Evolutionary conservation across 2,888 invertebrate genomes (phyloP).

Genomic region (Ophioninae sp.): DNA sequence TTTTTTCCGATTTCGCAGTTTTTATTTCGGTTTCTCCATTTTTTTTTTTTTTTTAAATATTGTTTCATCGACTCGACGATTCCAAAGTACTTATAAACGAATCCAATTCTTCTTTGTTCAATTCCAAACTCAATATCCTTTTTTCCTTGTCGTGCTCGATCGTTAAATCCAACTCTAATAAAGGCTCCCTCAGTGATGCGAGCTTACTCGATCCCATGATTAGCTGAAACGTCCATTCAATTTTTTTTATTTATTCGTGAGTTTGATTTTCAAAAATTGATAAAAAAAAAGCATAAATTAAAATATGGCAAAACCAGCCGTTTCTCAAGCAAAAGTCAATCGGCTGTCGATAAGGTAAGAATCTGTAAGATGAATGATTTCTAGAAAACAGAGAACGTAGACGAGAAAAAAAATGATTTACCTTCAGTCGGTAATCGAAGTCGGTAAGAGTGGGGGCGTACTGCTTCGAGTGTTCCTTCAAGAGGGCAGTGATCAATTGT

Average conservation of each 20-base stretch:
- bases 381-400: background rate
- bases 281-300: too few relatives aligned
- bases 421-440: constrained; percentile 83
- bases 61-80: constrained; percentile 44
- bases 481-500: constrained; percentile 71
- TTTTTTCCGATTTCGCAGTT: constrained; percentile 57
- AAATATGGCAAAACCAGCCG: too few relatives aligned
- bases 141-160: constrained; percentile 69
- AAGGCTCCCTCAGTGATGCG: constrained; percentile 80
- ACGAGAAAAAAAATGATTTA: constrained; percentile 53
- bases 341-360: too few relatives aligned
- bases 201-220: constrained; percentile 82
- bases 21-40: constrained; percentile 38
- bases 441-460: constrained; percentile 79
- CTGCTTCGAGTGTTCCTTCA: constrained; percentile 73
- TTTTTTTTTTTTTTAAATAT: background rate
- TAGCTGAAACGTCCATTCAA: constrained; percentile 72
- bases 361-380: background rate
- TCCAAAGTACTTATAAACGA: constrained; percentile 74
- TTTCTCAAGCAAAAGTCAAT: too few relatives aligned
- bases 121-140: constrained; percentile 71
- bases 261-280: too few relatives aligned
- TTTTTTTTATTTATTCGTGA: too few relatives aligned
- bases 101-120: constrained; percentile 75
- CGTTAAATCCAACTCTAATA: constrained; percentile 81